Evolutionary conservation across 2,888 invertebrate genomes (phyloP), one percentile per base, ranked within the genome.

Genomic region (Cosmia trapezina): DNA sequence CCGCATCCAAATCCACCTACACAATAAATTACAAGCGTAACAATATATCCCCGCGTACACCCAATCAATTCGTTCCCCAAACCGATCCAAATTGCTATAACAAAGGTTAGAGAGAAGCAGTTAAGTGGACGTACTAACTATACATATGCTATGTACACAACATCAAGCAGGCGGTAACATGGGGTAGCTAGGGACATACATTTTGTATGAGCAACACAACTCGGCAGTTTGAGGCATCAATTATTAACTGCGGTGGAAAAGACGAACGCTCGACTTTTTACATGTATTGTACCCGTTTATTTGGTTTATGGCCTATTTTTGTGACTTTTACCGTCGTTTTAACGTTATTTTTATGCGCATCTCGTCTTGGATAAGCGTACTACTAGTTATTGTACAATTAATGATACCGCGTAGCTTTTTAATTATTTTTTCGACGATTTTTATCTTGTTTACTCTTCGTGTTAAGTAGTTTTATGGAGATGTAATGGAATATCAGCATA

Each of bases 181-280:
- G 89, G 93, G 93, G 93, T 90, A 93, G 92, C 90, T 89, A 87
- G 92, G 94, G 94, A 91, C 89, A 90, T 96, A 89, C 94, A 96
- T 96, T 94, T 95, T 96, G 91, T 92, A 96, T 94, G 95, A 95
- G 94, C 87, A 91, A 96, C 96, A 96, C 96, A 96, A 95, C 96
- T 96, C 96, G 93, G 95, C 96, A 95, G 96, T 96, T 96, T 95
- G 92, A 90, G 86, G 89, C 92, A 95, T 96, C 92, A 94, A 96
- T 95, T 96, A 96, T 96, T 96, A 92, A 96, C 89, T 88, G 90
- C 91, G 92, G 93, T 90, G 91, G 94, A 93, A 93, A 93, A 93
- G 93, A 93, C 90, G 92, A 89, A 91, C 89, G 88, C 88, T 89
- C 89, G 89, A 90, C 90, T 94, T 94, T 95, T 95, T 95, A 94